Percentiles rank a stretch among this genome's conserved stretches.
Conservation (phyloP, 1,140 invertebrate species). For the Euborellia annulipes region DNA sequence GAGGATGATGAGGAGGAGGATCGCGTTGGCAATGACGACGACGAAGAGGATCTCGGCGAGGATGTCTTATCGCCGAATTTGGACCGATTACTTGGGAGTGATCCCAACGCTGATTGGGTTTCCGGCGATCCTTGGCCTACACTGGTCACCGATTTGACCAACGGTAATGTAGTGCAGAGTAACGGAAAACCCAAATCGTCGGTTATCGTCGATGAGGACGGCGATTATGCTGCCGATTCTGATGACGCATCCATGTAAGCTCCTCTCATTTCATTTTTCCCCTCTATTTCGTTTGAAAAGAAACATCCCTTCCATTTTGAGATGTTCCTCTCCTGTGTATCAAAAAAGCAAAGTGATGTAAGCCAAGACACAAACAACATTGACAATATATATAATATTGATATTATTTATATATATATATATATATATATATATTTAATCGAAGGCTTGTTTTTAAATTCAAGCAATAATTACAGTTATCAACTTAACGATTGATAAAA, state of each 20-base stretch:
- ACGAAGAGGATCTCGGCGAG: constrained; percentile 31
- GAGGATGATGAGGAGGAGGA: not conserved
- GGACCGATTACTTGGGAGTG: constrained; percentile 33
- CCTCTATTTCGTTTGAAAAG: too few relatives aligned
- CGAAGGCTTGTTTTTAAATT: too few relatives aligned
- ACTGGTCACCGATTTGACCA: not conserved
- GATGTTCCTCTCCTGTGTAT: too few relatives aligned
- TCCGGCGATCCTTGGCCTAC: not conserved
- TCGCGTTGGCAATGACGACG: too few relatives aligned
- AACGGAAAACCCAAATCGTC: constrained; percentile 5
- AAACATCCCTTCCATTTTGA: too few relatives aligned
- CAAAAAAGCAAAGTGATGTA: too few relatives aligned
- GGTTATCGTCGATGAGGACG: constrained; percentile 27
- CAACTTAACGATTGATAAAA: too few relatives aligned
- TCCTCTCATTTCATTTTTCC: not conserved
- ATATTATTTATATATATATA: too few relatives aligned
- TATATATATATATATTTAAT: too few relatives aligned
- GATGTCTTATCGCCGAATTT: constrained; percentile 43
- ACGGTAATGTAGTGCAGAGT: constrained; percentile 6
- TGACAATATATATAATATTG: too few relatives aligned
- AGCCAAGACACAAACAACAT: too few relatives aligned
- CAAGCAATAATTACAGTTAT: too few relatives aligned
- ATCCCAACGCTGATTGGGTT: not conserved
- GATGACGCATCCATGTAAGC: constrained; percentile 31
- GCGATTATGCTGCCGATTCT: constrained; percentile 37